Percentiles rank a stretch among this genome's conserved stretches.
These are phyloP conservation scores for Chrysina gloriosa DNA, from an alignment of 2,888 invertebrate genomes.

Conservation along the genomic window DNA sequence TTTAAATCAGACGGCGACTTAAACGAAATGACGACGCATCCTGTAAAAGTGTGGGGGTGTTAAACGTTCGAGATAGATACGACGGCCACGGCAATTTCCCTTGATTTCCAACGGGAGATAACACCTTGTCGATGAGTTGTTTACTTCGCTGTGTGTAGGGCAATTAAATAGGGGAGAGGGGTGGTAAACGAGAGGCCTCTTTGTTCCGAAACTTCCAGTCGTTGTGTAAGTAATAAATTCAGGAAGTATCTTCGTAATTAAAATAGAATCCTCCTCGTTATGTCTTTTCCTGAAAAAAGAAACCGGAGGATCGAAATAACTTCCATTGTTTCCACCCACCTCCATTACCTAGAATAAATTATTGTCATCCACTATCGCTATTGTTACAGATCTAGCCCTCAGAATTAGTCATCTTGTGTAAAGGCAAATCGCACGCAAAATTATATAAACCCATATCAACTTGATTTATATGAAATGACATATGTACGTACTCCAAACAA, in stretches of 20 bases:
- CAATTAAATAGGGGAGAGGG: not conserved
- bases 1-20: too few species aligned
- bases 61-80: not conserved
- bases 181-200: not conserved
- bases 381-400: not conserved
- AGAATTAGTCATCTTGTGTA: not conserved
- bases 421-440: constrained; percentile 1
- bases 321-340: not conserved
- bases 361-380: constrained; percentile 1
- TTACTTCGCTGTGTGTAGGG: not conserved
- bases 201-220: not conserved
- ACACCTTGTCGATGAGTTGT: not conserved
- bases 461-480: constrained; percentile 24
- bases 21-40: too few species aligned
- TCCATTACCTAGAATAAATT: not conserved
- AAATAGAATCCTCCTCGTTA: not conserved
- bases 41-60: not conserved
- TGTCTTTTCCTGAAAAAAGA: not conserved
- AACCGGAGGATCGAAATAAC: not conserved
- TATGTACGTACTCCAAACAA: constrained; percentile 21
- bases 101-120: not conserved
- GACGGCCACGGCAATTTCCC: not conserved
- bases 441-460: constrained; percentile 26
- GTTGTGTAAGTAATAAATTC: not conserved
- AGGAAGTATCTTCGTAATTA: not conserved